A percentile compares a stretch with the other conserved stretches of the same genome.
These are phyloP conservation scores for Agrotis clavis DNA, from an alignment of 2,888 invertebrate species.

Conservation along the genomic window DNA sequence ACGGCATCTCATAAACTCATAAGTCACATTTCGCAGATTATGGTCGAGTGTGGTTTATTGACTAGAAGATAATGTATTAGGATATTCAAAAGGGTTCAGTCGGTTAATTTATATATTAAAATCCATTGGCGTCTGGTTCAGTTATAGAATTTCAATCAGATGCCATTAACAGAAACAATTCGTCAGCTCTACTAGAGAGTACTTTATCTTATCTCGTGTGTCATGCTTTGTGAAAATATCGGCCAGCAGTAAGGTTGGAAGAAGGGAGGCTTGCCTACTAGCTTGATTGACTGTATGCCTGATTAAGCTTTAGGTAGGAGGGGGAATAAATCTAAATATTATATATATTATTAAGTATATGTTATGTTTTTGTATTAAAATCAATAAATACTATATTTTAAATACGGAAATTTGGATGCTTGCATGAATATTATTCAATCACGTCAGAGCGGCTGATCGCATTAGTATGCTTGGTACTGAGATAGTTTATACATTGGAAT, in stretches of 20 bases:
- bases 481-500: too few species aligned
- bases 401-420: too few species aligned
- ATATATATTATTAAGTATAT: too few species aligned
- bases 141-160: slow-evolving; percentile 8
- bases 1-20: slow-evolving; percentile 27
- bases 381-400: too few species aligned
- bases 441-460: too few species aligned
- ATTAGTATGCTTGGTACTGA: too few species aligned
- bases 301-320: background rate
- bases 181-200: background rate
- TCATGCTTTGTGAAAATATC: background rate
- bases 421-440: too few species aligned
- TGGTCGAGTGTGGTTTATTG: slow-evolving; percentile 33
- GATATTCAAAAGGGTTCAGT: background rate
- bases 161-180: too few species aligned
- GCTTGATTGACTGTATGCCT: too few species aligned
- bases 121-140: background rate
- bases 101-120: slow-evolving; percentile 17
- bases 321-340: too few species aligned
- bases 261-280: too few species aligned
- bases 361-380: too few species aligned
- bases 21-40: slow-evolving; percentile 26
- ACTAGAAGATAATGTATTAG: slow-evolving; percentile 28
- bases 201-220: background rate
- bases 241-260: background rate